These are phyloP conservation scores for Vesta saturnalis DNA, from an alignment of 2,888 invertebrate species.

Conservation along the genomic window DNA sequence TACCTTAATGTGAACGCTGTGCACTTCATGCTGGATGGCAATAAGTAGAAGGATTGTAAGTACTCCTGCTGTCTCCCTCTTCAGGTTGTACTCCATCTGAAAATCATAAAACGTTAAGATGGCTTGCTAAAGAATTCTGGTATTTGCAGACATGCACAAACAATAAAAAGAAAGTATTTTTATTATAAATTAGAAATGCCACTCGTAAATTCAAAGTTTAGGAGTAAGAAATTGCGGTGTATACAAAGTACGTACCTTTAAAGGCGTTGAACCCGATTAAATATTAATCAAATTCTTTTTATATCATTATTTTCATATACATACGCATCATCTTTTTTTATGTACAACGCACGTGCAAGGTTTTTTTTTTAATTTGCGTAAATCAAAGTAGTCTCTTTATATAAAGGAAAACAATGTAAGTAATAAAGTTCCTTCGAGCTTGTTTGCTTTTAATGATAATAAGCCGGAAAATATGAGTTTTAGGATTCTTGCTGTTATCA, in stretches of 20 bases:
- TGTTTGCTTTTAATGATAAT: slow-evolving; percentile 19
- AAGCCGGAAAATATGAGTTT: slow-evolving; percentile 20
- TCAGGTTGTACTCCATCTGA: slow-evolving; percentile 33
- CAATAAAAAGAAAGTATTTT: slow-evolving; percentile 25
- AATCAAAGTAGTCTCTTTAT: neutral
- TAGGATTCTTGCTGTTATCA: slow-evolving; percentile 17
- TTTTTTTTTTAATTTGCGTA: slow-evolving; percentile 7
- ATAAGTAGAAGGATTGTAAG: slow-evolving; percentile 25
- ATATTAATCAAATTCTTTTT: slow-evolving; percentile 14
- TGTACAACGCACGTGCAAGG: no score
- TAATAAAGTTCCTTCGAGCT: slow-evolving; percentile 20
- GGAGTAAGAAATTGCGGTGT: neutral
- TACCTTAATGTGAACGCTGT: slow-evolving; percentile 37
- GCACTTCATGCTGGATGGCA: slow-evolving; percentile 19
- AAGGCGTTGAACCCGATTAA: slow-evolving; percentile 13
- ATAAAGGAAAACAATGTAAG: no score
- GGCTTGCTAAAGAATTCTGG: neutral
- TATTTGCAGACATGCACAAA: slow-evolving; percentile 22
- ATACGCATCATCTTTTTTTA: neutral
- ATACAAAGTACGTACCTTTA: neutral
- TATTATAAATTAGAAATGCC: slow-evolving; percentile 10
- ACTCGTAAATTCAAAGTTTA: neutral
- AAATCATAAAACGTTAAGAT: slow-evolving; percentile 35
- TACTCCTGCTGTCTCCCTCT: slow-evolving; percentile 24
- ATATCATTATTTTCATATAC: neutral